These are phyloP conservation scores for Poecilia velifera DNA, from an alignment of 2,797 vertebrate genomes.

Conservation along the genomic window DNA sequence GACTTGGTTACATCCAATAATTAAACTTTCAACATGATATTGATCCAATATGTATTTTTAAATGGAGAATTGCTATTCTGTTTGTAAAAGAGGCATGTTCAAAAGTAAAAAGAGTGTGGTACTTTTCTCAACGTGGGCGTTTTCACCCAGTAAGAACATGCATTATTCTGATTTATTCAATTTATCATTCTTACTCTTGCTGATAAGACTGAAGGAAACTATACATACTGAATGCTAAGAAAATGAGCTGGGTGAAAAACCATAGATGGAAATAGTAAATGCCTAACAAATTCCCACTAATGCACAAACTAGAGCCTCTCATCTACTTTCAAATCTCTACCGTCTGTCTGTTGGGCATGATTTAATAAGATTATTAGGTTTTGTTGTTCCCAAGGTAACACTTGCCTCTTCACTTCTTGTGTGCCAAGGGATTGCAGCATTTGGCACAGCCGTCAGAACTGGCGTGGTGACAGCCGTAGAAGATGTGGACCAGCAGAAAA, in stretches of 20 bases:
- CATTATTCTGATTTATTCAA: neutral
- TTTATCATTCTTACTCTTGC: too few species aligned
- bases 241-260: neutral
- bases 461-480: neutral
- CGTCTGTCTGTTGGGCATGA: constrained; percentile 2
- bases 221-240: neutral
- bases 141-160: neutral
- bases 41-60: neutral
- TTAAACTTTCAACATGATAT: neutral
- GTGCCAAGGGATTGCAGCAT: constrained; percentile 1
- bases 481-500: constrained; percentile 23
- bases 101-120: neutral
- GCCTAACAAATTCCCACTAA: neutral
- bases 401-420: constrained; percentile 1
- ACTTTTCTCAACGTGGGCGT: neutral
- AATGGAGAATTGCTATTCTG: neutral
- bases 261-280: neutral
- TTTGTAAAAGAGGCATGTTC: neutral
- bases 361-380: constrained; percentile 43
- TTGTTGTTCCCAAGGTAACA: constrained; percentile 58
- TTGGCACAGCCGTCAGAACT: constrained; percentile 19
- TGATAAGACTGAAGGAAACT: neutral
- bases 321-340: constrained; percentile 31
- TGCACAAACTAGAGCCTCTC: neutral
- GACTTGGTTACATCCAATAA: too few species aligned